These are phyloP conservation scores for Marmota flaviventris DNA, from an alignment of 2,113 vertebrate genomes.

Conservation along the genomic window DNA sequence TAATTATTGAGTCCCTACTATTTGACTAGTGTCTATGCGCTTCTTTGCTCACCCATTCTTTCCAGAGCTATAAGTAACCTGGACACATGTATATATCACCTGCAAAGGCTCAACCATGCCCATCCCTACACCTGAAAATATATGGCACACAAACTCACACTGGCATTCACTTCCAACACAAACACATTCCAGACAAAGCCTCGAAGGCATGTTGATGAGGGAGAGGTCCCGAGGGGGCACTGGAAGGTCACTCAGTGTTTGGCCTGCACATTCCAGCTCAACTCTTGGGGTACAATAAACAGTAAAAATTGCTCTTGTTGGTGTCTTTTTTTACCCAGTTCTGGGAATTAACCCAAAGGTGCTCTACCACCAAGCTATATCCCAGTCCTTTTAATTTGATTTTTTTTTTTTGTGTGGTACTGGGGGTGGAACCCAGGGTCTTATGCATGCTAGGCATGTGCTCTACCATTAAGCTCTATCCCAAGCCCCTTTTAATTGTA, in stretches of 20 bases:
- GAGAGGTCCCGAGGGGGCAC: accelerated
- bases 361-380: no score
- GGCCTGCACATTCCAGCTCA: not conserved
- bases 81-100: no score
- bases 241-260: not conserved
- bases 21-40: not conserved
- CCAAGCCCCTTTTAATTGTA: no score
- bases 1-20: not conserved
- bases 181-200: not conserved
- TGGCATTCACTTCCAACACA: not conserved
- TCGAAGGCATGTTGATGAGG: accelerated
- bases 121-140: not conserved
- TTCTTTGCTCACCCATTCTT: not conserved
- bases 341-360: no score
- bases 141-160: not conserved
- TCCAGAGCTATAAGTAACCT: not conserved
- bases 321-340: no score
- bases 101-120: no score
- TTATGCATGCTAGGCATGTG: no score
- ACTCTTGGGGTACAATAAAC: not conserved
- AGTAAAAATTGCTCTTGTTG: no score
- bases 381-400: no score
- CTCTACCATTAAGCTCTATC: no score
- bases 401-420: no score
- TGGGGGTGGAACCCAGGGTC: no score